A percentile compares a stretch with the other conserved stretches of the same genome.
These are phyloP conservation scores for Tortrix viridana DNA, from an alignment of 2,888 invertebrate genomes.

Conservation along the genomic window DNA sequence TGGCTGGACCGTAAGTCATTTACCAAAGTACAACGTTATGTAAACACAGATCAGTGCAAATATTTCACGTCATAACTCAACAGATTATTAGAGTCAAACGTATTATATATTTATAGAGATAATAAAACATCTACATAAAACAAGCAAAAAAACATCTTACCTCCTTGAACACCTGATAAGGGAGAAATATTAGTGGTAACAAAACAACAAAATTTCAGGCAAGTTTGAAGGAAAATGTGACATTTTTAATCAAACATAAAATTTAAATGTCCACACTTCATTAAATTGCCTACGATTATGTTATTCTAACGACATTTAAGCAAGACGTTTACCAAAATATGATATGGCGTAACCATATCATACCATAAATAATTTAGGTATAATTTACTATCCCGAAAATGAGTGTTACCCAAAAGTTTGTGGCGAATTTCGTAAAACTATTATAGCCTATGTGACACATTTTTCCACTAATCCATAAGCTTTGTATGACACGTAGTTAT, in stretches of 20 bases:
- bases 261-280: neutral
- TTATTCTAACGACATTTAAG: slow-evolving; percentile 24
- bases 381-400: slow-evolving; percentile 1
- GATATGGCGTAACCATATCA: too few relatives aligned
- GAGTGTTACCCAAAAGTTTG: slow-evolving; percentile 2
- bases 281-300: slow-evolving; percentile 17
- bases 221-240: slow-evolving; percentile 4
- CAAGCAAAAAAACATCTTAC: slow-evolving; percentile 74
- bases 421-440: slow-evolving; percentile 42
- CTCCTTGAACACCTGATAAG: slow-evolving; percentile 75
- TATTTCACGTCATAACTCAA: slow-evolving; percentile 19
- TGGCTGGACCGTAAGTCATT: too few relatives aligned
- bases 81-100: slow-evolving; percentile 48
- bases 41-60: slow-evolving; percentile 33
- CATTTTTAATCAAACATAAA: neutral
- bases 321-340: slow-evolving; percentile 12
- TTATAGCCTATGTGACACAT: slow-evolving; percentile 46
- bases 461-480: slow-evolving; percentile 46
- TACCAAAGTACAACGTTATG: slow-evolving; percentile 15
- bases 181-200: slow-evolving; percentile 56
- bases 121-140: slow-evolving; percentile 60
- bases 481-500: slow-evolving; percentile 36
- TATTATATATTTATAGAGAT: slow-evolving; percentile 49
- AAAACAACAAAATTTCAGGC: slow-evolving; percentile 33
- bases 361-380: neutral